phyloP scores from a whole-genome alignment of 2,797 vertebrate genomes.

The Pseudomugil gertrudae region DNA sequence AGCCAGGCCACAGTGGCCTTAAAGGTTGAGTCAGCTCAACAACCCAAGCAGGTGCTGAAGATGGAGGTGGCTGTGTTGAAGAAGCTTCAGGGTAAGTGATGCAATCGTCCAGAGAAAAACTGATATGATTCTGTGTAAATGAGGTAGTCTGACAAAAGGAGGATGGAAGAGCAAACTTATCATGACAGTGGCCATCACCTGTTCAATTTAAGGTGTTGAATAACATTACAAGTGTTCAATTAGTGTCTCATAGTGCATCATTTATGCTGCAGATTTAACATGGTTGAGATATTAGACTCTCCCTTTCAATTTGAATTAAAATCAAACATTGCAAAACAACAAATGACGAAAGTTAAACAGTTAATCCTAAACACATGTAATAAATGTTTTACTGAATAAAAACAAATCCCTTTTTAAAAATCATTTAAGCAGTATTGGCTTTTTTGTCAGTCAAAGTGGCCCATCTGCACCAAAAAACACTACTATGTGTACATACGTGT shows the following conservation, averaged over 20 bases:
- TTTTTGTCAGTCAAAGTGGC: background rate
- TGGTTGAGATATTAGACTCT: too few species aligned
- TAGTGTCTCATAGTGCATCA: too few species aligned
- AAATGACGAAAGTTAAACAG: background rate
- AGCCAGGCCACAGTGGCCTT: slow-evolving; percentile 93
- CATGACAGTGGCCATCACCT: background rate
- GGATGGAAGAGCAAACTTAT: background rate
- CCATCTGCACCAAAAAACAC: background rate
- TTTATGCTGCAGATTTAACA: background rate
- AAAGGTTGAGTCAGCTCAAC: slow-evolving; percentile 97
- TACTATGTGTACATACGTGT: too few species aligned
- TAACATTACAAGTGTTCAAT: background rate
- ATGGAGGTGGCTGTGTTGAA: slow-evolving; percentile 98
- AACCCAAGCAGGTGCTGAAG: slow-evolving; percentile 98
- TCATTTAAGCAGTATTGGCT: background rate
- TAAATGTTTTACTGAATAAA: background rate
- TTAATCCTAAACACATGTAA: background rate
- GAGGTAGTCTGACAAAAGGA: background rate
- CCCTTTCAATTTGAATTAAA: slow-evolving; percentile 1
- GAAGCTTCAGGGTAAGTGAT: slow-evolving; percentile 93
- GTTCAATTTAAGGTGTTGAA: background rate
- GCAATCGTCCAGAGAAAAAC: background rate
- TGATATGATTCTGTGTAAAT: background rate
- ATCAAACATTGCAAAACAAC: background rate
- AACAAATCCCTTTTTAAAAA: background rate